phyloP scores from a whole-genome alignment of 2,888 invertebrate species.

The Pseudococcus jackbeardsleyi region DNA sequence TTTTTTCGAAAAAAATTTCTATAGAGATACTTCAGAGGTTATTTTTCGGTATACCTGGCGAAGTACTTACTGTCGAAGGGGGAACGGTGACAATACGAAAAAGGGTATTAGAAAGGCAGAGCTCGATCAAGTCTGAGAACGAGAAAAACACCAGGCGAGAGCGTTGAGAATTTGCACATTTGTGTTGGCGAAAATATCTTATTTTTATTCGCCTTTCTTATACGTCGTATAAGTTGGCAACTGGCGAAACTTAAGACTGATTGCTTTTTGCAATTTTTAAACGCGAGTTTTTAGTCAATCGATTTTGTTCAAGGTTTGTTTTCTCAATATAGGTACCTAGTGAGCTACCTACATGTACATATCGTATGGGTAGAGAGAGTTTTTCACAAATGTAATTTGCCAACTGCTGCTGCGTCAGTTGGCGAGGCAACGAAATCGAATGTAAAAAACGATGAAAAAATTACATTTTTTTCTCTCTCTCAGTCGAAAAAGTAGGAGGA shows the following conservation, averaged over 20 bases:
- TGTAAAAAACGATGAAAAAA: neutral
- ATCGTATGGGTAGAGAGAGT: neutral
- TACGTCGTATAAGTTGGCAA: neutral
- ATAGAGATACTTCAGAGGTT: neutral
- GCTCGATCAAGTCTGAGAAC: neutral
- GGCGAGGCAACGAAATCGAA: neutral
- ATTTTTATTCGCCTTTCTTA: constrained; percentile 35
- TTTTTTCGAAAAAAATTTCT: constrained; percentile 21
- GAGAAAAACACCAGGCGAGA: constrained; percentile 6
- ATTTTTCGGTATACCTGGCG: neutral
- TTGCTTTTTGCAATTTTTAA: constrained; percentile 39
- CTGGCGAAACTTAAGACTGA: constrained; percentile 42
- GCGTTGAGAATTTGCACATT: constrained; percentile 60
- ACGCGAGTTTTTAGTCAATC: neutral
- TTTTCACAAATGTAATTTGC: neutral
- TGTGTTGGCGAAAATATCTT: constrained; percentile 46
- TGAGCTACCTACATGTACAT: too few relatives aligned
- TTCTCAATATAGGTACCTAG: too few relatives aligned
- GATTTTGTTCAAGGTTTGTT: neutral
- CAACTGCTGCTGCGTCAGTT: neutral
- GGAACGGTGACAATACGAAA: neutral
- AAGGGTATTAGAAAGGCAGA: neutral
- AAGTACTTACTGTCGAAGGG: neutral
- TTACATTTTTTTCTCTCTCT: neutral
- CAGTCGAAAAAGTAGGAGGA: neutral